A percentile compares a stretch with the other conserved stretches of the same genome.
These are phyloP conservation scores for Camelus dromedarius DNA, from an alignment of 2,113 vertebrate species.

Conservation along the genomic window DNA sequence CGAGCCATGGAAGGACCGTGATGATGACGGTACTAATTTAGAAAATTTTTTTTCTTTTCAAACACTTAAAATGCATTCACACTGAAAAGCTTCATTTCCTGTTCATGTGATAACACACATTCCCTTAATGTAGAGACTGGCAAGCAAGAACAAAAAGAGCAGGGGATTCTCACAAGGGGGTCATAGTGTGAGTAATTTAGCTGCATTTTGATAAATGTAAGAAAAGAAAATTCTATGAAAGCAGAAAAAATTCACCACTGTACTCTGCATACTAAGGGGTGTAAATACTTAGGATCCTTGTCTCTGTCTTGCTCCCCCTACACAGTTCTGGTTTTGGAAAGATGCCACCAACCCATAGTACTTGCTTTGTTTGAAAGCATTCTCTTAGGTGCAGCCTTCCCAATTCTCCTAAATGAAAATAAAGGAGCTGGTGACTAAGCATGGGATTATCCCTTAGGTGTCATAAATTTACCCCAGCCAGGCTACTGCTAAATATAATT, in stretches of 20 bases:
- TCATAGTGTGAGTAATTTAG: background rate
- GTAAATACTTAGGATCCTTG: too few relatives aligned
- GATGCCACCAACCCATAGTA: background rate
- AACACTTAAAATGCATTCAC: background rate
- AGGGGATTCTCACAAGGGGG: background rate
- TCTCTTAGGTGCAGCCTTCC: background rate
- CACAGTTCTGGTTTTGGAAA: background rate
- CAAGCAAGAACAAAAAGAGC: background rate
- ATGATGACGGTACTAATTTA: background rate
- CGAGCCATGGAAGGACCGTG: background rate
- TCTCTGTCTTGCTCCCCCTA: background rate
- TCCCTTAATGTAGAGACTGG: background rate
- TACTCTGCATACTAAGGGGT: background rate
- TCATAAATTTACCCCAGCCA: background rate
- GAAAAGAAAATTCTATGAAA: background rate
- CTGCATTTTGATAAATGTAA: background rate
- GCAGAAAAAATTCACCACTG: background rate
- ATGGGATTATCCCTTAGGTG: background rate
- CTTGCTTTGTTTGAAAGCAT: background rate
- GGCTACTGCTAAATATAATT: constrained; percentile 39
- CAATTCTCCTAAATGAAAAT: constrained; percentile 8
- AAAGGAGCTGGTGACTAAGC: background rate
- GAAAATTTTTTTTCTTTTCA: background rate
- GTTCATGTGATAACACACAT: background rate
- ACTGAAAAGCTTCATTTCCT: background rate